These are phyloP conservation scores for Eupithecia exiguata DNA, from an alignment of 2,888 invertebrate genomes.

Conservation along the genomic window DNA sequence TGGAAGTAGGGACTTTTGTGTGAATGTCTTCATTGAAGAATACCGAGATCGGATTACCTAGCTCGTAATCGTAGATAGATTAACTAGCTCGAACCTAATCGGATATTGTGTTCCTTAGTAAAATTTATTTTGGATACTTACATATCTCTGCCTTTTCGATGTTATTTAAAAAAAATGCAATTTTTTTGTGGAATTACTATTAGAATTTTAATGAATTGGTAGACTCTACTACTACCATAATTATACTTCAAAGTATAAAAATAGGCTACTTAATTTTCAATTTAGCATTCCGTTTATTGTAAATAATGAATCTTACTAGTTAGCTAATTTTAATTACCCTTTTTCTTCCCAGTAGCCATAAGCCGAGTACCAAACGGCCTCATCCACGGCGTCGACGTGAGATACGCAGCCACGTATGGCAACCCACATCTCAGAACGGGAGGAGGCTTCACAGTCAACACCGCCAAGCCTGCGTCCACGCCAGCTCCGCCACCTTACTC, in stretches of 20 bases:
- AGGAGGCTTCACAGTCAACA: slow-evolving; percentile 84
- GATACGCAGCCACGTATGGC: slow-evolving; percentile 94
- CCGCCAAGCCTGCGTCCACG: slow-evolving; percentile 90
- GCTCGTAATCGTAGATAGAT: no score
- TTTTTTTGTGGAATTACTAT: no score
- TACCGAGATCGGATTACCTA: neutral
- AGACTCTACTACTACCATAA: no score
- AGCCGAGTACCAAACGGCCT: slow-evolving; percentile 73
- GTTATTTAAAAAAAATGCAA: neutral
- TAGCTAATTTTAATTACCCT: neutral
- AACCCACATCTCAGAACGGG: slow-evolving; percentile 93
- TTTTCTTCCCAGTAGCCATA: slow-evolving; percentile 45
- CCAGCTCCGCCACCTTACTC: slow-evolving; percentile 92
- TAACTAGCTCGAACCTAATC: neutral
- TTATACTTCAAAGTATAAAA: no score
- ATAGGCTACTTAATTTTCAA: no score
- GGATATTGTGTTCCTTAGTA: neutral
- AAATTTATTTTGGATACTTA: no score
- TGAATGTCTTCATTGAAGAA: neutral
- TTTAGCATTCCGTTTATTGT: no score
- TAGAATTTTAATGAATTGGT: no score
- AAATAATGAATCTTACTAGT: neutral
- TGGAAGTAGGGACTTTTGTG: neutral
- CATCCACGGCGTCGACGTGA: slow-evolving; percentile 88
- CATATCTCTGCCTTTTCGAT: neutral